Conservation (phyloP, 2,888 invertebrate species). For the Eudiplozoon nipponicum region DNA sequence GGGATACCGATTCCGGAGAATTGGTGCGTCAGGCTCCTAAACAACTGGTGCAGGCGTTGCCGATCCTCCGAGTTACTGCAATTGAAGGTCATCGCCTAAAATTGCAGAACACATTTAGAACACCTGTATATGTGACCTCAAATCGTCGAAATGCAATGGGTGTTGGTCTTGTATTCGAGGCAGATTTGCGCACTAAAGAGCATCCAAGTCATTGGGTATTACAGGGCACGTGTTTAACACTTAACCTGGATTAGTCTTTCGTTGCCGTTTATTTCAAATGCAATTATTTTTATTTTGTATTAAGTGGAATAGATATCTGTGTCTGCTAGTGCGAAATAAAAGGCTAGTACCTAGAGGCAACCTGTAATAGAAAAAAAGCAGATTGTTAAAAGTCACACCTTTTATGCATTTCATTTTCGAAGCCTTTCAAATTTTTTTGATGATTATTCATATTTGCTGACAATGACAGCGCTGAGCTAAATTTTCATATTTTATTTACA, state of each 20-base stretch:
- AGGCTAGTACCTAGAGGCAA: no score
- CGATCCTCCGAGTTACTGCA: slow-evolving; percentile 51
- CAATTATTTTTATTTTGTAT: no score
- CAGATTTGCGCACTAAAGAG: slow-evolving; percentile 46
- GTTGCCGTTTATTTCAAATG: no score
- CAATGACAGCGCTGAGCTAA: no score
- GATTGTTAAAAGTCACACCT: no score
- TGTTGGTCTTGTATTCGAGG: slow-evolving; percentile 56
- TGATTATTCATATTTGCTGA: no score
- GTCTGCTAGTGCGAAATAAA: no score
- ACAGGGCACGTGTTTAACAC: slow-evolving; percentile 52
- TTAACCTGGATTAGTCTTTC: slow-evolving; percentile 43
- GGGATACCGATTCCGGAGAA: slow-evolving; percentile 41
- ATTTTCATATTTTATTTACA: no score
- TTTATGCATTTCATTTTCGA: no score
- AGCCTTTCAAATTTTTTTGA: no score
- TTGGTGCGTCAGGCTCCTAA: slow-evolving; percentile 45
- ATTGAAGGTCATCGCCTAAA: slow-evolving; percentile 50
- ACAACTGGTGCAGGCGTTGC: slow-evolving; percentile 48
- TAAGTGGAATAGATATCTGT: no score
- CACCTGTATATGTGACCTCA: slow-evolving; percentile 64
- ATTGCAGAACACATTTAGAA: slow-evolving; percentile 49
- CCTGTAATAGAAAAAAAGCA: no score
- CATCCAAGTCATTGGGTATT: slow-evolving; percentile 59
- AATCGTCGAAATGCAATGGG: slow-evolving; percentile 57